These are phyloP conservation scores for Siniperca undulata DNA, from an alignment of 2,797 vertebrate genomes.

Conservation along the genomic window DNA sequence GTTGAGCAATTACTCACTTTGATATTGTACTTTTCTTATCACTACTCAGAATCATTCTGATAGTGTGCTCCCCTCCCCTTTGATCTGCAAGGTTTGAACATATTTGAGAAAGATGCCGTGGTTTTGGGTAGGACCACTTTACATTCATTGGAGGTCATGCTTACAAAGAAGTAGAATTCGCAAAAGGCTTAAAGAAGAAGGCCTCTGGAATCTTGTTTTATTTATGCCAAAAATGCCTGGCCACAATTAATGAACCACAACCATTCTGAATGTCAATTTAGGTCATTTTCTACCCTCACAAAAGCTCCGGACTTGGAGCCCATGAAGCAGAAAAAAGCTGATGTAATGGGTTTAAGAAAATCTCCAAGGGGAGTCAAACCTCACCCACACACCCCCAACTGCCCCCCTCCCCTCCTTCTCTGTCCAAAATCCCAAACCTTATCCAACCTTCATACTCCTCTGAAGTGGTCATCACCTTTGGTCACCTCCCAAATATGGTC, in stretches of 20 bases:
- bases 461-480: constrained; percentile 51
- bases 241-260: constrained; percentile 76
- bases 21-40: constrained; percentile 22
- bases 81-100: constrained; percentile 31
- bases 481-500: constrained; percentile 58
- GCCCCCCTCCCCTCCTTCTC: constrained; percentile 21
- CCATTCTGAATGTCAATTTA: constrained; percentile 82
- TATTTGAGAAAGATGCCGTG: constrained; percentile 17
- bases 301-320: constrained; percentile 79
- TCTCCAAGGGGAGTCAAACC: constrained; percentile 82
- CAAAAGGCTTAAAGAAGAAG: constrained; percentile 48
- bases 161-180: constrained; percentile 41
- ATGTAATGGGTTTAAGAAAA: constrained; percentile 88
- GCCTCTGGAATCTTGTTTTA: constrained; percentile 71
- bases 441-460: constrained; percentile 39
- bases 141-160: constrained; percentile 38
- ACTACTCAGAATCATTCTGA: background rate
- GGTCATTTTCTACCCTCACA: constrained; percentile 86
- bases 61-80: background rate
- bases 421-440: constrained; percentile 53
- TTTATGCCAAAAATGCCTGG: constrained; percentile 73
- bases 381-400: constrained; percentile 53
- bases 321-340: constrained; percentile 85
- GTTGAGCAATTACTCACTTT: constrained; percentile 33
- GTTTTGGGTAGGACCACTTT: constrained; percentile 32